Evolutionary conservation across 1,140 invertebrate species (phyloP), one percentile per base, ranked within the genome.

Genomic region (Cardiocondyla obscurior): DNA sequence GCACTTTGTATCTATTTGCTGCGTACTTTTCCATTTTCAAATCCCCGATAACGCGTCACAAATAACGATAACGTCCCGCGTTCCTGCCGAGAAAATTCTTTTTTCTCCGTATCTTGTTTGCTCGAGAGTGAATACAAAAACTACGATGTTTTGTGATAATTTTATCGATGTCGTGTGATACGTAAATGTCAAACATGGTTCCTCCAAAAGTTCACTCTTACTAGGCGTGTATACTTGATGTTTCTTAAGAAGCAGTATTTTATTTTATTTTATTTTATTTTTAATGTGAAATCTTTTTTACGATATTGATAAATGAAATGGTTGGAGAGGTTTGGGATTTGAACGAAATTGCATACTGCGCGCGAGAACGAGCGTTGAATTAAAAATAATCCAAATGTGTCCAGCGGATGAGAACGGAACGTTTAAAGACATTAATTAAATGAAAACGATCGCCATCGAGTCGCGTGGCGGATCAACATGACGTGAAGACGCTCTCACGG

Each of bases 351-450:
- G 5, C 44, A 10, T 8, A 25, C n/a, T n/a, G n/a, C 22, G 0
- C 7, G 7, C 33, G 39, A 55, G 25, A 33, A 25, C 2, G 1
- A 46, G 14, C 12, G 39, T 46, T 0, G 5, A 16, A 22, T 65
- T 39, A 19, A 28, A 53, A 49, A 53, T 28, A 67, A 42, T 53
- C 33, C 22, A 36, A 14, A 67, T 51, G 33, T 28, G 46, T 39
- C n/a, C n/a, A 67, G 30, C 46, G 46, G 60, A 77, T 77, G 39
- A 65, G 74, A 79, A 67, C 69, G 46, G n/a, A 30, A 14, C 25
- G 74, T 62, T 69, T 79, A 22, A 42, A 39, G 74, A 25, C 33
- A 69, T 69, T 69, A 79, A 79, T 79, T 79, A 62, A 22, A 30
- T 79, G 74, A 22, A 30, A 12, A n/a, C 62, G 25, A 25, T 53